Evolutionary conservation across 2,113 vertebrate genomes (phyloP), one percentile per base, ranked within the genome.

Genomic region (Grallaria varia): DNA sequence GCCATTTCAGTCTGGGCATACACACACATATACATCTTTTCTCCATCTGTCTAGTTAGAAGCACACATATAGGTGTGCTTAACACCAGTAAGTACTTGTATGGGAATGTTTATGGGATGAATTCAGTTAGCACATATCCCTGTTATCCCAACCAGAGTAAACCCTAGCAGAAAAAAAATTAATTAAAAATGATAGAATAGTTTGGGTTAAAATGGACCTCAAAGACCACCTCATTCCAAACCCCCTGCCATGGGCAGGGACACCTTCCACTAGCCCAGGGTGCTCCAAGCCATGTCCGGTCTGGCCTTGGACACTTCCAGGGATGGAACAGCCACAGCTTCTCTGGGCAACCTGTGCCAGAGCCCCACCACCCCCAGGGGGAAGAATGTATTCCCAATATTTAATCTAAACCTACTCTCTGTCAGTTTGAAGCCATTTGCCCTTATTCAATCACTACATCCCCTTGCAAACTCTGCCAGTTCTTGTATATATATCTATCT

Each of bases 201-300:
- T 71, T 62, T 56, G 31, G 6, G 8, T 58, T 77, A 42, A 64
- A 84, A 84, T 23, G 31, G 15, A 63, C 30, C 27, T 56, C 37
- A 28, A 84, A 76, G 60, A 62, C 21, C n/a, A 42, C 12, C 27
- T 84, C 8, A 16, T 63, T 56, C 27, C 56, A 52, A 9, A 2
- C 3, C 8, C 35, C 8, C 10, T 90, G 31, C 49, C 21, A 18
- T 19, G 27, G 42, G 7, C 35, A 63, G 56, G 35, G 23, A 37
- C 27, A 49, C 3, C 12, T 84, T 37, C 31, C 64, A 77, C 35
- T 28, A 9, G 2, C 4, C 35, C 64, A 33, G 14, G 40, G 1
- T 35, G 49, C 47, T 76, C 21, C 40, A 63, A 42, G 2, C 6
- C 22, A 35, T 0, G 0, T 35, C 63, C 47, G 62, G 0, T 7